Base-by-base conservation (phyloP, 2,113 vertebrate species). In the Crotalus horridus region DNA sequence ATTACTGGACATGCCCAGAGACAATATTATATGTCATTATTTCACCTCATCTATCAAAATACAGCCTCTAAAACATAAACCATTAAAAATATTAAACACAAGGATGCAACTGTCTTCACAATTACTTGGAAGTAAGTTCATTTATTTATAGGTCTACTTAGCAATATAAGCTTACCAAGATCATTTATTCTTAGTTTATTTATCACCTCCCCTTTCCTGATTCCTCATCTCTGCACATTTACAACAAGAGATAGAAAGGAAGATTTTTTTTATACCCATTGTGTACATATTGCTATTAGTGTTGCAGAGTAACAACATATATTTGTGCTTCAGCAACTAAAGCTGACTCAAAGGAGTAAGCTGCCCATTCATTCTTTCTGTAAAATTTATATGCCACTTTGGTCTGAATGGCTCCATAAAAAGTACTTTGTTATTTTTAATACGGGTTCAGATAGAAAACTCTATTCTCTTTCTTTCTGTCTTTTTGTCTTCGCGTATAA, bases 391-490 rank as follows among this genome's bases (percentile, higher is more conserved):
- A 81, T 20, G 3, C n/a, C 69, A 81, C 33, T 81, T 81, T 33
- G 3, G 15, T 39, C 33, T 81, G 69, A 20, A 39, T 81, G 69
- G 69, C 13, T 81, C 69, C 33, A 81, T 39, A 58, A 69, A 64
- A 92, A 92, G 39, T 61, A 64, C 39, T 13, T n/a, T 69, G 51
- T 29, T 89, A 56, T 15, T n/a, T 81, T 87, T 92, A 61, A 64
- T 33, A 33, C 9, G 24, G 53, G 10, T 54, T 81, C 24, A 56
- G 56, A 81, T 46, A 9, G 5, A 56, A 56, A 8, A 89, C 17
- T 33, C 48, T 88, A 85, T 92, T 85, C n/a, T 89, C 74, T 86
- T 90, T 56, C 61, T 93, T 54, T 61, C 89, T 46, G 39, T 93
- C 13, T 3, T 53, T 90, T 61, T 55, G 26, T 20, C n/a, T 61